Base-by-base conservation (phyloP, 2,113 vertebrate genomes). In the Dasyornis broadbenti region DNA sequence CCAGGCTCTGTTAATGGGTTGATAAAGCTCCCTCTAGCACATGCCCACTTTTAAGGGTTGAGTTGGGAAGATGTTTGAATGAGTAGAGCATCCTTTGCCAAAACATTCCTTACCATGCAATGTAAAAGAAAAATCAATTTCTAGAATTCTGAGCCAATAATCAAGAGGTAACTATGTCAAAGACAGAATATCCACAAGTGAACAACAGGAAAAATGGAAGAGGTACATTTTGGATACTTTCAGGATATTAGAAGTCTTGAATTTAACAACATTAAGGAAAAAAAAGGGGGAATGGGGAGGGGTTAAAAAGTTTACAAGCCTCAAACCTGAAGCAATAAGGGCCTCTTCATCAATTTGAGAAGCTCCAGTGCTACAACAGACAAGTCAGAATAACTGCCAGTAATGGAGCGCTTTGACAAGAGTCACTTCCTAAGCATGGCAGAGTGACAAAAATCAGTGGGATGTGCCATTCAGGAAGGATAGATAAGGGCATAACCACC, bases 201-300 rank as follows among this genome's bases (percentile, higher is more conserved):
- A 80, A 45, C 21, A 37, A 26, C 23, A 35, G 2, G 22, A 39
- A 89, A 91, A 92, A 39, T 4, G 31, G 20, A 63, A 73, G 26
- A 81, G 14, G 40, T 10, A 31, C 3, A 17, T 57, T 68, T 65
- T 50, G 13, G 26, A 60, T 54, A 45, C 6, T 42, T 71, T 11
- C 7, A 37, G 23, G 11, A 1, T 75, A 42, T n/a, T 52, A 54
- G 22, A 28, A 2, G 8, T n/a, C 23, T 53, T 71, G 28, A 66
- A 82, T n/a, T 20, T 27, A 18, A 42, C 42, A 50, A 31, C 14
- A 15, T 6, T 70, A 53, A 54, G n/a, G 13, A 30, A 12, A 16
- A 39, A 39, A 31, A 13, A 9, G 11, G 5, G 5, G 6, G 2
- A 15, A 39, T 6, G 2, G 3, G 2, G 1, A 24, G 10, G 10